Evolutionary conservation across 2,888 invertebrate species (phyloP).

Genomic region (Epinotia brunnichana): DNA sequence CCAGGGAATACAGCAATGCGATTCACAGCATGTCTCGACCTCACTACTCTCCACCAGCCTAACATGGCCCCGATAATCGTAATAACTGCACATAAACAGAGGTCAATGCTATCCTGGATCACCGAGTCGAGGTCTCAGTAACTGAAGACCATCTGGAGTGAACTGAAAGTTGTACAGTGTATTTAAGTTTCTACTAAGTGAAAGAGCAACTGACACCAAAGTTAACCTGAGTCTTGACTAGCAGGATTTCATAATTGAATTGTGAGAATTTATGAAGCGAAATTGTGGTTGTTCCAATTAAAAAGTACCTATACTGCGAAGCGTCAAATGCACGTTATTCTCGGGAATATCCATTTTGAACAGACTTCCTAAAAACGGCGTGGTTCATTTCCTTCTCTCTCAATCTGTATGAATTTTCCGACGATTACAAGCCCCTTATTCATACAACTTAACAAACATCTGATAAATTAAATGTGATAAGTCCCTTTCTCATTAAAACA

Average conservation of each 20-base stretch:
- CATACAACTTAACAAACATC: no score
- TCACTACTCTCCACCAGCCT: not conserved
- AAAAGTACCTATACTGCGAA: not conserved
- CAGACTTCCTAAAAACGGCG: no score
- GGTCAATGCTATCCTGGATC: not conserved
- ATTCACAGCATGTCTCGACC: not conserved
- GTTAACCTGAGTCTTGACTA: conserved; percentile 18
- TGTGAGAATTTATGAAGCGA: conserved; percentile 14
- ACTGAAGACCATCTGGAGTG: not conserved
- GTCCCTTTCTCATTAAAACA: no score
- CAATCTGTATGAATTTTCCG: no score
- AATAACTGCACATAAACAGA: not conserved
- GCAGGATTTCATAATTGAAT: conserved; percentile 14
- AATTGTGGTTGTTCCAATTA: not conserved
- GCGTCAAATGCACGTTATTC: not conserved
- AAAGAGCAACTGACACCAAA: conserved; percentile 25
- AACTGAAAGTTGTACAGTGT: conserved; percentile 18
- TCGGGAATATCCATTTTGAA: no score
- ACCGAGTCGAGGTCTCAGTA: no score
- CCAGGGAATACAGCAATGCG: conserved; percentile 1
- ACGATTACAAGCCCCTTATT: no score
- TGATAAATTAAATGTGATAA: no score
- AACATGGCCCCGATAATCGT: not conserved
- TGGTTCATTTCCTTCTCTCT: no score
- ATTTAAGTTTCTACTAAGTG: conserved; percentile 26